Evolutionary conservation across 2,888 invertebrate genomes (phyloP).

Genomic region (Lepidocyrtoides sp.): DNA sequence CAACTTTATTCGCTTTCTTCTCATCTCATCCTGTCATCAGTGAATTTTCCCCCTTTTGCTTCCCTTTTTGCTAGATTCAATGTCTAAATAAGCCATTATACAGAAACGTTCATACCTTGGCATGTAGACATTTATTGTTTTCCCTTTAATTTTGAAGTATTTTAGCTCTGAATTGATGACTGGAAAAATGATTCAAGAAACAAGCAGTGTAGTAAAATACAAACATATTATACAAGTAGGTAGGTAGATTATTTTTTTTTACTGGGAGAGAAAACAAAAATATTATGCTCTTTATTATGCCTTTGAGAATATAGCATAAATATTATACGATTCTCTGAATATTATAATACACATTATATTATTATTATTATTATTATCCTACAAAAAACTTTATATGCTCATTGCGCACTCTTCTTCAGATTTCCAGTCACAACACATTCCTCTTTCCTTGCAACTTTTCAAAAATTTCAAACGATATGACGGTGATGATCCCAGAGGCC

Average conservation of each 20-base stretch:
- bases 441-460: constrained; percentile 9
- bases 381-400: constrained; percentile 38
- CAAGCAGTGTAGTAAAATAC: not conserved
- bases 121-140: not conserved
- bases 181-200: constrained; percentile 33
- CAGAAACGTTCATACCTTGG: not conserved
- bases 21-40: constrained; percentile 66
- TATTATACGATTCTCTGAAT: too few species aligned
- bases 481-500: constrained; percentile 53
- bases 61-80: constrained; percentile 5
- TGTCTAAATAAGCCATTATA: not conserved
- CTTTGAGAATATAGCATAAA: too few species aligned
- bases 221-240: not conserved
- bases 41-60: constrained; percentile 45
- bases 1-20: constrained; percentile 50
- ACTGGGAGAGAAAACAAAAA: too few species aligned
- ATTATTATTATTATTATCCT: not conserved
- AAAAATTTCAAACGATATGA: constrained; percentile 38
- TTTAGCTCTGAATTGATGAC: constrained; percentile 30
- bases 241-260: not conserved
- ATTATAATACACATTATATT: too few species aligned
- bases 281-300: not conserved
- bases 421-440: constrained; percentile 51
- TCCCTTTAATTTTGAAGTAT: not conserved
- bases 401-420: not conserved